A percentile compares a stretch with the other conserved stretches of the same genome.
These are phyloP conservation scores for Misgurnus anguillicaudatus DNA, from an alignment of 2,113 vertebrate species.

Conservation along the genomic window DNA sequence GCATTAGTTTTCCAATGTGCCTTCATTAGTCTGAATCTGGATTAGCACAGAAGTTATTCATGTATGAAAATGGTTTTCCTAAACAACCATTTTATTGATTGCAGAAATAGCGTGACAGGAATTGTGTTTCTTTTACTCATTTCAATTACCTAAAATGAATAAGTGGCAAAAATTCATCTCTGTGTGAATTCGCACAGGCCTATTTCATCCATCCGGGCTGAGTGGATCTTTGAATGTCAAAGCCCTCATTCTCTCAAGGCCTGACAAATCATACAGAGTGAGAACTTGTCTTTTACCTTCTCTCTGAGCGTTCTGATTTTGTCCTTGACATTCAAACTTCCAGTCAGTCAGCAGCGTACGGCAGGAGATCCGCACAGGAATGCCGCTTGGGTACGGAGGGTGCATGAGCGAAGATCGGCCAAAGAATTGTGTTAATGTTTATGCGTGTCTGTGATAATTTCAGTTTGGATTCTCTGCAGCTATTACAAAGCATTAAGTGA, in stretches of 20 bases:
- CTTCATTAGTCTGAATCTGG: too few relatives aligned
- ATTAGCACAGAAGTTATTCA: too few relatives aligned
- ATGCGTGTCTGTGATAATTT: neutral
- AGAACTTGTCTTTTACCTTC: slow-evolving; percentile 50
- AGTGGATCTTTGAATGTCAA: slow-evolving; percentile 50
- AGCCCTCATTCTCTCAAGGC: slow-evolving; percentile 32
- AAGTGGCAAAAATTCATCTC: neutral
- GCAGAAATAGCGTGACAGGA: neutral
- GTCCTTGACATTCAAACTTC: slow-evolving; percentile 54
- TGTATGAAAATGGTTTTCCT: neutral
- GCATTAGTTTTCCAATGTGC: too few relatives aligned
- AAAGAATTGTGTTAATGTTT: neutral
- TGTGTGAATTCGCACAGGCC: neutral
- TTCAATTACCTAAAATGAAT: neutral
- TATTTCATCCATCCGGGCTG: slow-evolving; percentile 18
- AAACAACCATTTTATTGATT: neutral
- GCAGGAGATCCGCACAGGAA: slow-evolving; percentile 26
- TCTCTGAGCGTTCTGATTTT: slow-evolving; percentile 36
- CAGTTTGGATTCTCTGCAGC: slow-evolving; percentile 5
- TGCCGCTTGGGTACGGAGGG: slow-evolving; percentile 26
- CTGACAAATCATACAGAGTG: slow-evolving; percentile 50
- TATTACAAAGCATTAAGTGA: slow-evolving; percentile 12
- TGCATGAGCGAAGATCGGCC: slow-evolving; percentile 25
- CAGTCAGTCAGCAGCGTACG: slow-evolving; percentile 15
- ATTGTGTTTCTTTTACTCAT: neutral